Base-by-base conservation (phyloP, 1,140 invertebrate species). In the Danaus plexippus region DNA sequence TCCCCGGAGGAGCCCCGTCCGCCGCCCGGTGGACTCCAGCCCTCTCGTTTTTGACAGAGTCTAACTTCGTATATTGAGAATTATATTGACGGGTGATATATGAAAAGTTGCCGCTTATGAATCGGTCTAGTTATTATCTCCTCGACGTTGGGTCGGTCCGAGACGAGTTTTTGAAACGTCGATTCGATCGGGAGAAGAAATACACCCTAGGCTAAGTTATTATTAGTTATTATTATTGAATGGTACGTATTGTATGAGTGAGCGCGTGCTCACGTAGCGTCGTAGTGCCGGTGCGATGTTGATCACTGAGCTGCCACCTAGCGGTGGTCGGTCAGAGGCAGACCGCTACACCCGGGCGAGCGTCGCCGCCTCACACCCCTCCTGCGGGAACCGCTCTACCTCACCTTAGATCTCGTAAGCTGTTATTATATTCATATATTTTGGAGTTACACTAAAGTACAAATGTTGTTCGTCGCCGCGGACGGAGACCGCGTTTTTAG, bases 21-120 rank as follows among this genome's bases (percentile, higher is more conserved):
- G 70, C 66, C 73, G 75, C 74, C 76, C 71, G 75, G 73, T 73
- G 75, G 73, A 67, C 70, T 54, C 71, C 73, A 66, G 70, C 77
- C 69, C 65, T 61, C 54, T 61, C 69, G 71, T 71, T 73, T 76
- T 86, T 80, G 72, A 76, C 76, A 81, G 72, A 83, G 79, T 86
- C 74, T 84, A 77, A 84, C 76, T 87, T 87, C 83, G 82, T 87
- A 87, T 87, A 85, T 84, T 82, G 80, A 83, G 80, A 83, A 85
- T 85, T 82, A 83, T 83, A 86, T 81, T 76, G 74, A 78, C 81
- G 83, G 81, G 83, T 87, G 83, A 87, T 87, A 87, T 87, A 84
- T 87, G 81, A 84, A 87, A 85, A 75, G 83, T 85, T 80, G 74
- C 78, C 79, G 79, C 79, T 85, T 87, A 82, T 80, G 75, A 76